Base-by-base conservation (phyloP, 2,888 invertebrate genomes). In the Mythimna albipuncta region DNA sequence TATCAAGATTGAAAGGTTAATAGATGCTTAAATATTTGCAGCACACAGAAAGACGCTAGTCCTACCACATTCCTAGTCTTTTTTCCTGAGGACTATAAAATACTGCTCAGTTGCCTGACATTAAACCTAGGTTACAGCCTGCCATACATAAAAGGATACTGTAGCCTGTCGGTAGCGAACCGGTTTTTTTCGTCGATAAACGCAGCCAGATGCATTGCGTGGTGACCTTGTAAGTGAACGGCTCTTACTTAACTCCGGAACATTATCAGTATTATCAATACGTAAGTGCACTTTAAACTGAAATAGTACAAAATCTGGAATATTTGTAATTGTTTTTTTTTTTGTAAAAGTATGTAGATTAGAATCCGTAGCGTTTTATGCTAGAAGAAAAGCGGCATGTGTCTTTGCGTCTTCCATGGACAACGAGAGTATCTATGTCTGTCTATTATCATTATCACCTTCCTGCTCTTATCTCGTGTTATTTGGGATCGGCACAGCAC, bases 181-280 rank as follows among this genome's bases (percentile, higher is more conserved):
- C 82, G 81, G 87, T 85, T 85, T 83, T 83, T 85, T 84, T 83
- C 63, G 52, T 72, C 59, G 81, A 75, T 79, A 75, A 70, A 72
- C 35, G 76, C 55, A 67, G 75, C 72, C 85, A 79, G 78, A 78
- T 84, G 84, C 79, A 77, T 67, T 79, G 75, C 76, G 68, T 58
- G 41, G 72, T 79, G 84, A 80, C 85, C 86, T 87, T 86, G 87
- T 52, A 57, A 81, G 87, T 75, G 82, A 85, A 78, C 69, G 84
- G 73, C 78, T 85, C 75, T 85, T 85, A 81, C 77, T 84, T 32
- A 73, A 80, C 75, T 66, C 61, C 72, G 74, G 68, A 66, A 82
- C 58, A 70, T 59, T 77, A 72, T 81, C 75, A n/a, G n/a, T 52
- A 62, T 70, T 77, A 74, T 75, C 74, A 19, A 79, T 68, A 54